phyloP scores from a whole-genome alignment of 2,797 vertebrate genomes.

The Siniperca obscura region DNA sequence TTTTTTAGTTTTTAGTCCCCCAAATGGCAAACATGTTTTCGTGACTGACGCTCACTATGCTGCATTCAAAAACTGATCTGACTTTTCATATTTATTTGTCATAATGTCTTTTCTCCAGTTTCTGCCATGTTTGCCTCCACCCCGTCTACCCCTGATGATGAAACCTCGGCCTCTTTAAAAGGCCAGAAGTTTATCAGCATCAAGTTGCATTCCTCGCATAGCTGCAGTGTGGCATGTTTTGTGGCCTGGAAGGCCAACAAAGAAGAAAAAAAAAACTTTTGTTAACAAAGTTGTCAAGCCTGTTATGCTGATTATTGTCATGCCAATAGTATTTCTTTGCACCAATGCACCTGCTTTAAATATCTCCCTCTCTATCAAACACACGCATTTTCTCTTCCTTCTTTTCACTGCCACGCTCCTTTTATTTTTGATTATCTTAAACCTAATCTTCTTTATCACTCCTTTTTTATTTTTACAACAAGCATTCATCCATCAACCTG shows the following conservation, averaged over 20 bases:
- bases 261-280: not conserved
- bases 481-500: slow-evolving; percentile 35
- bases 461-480: slow-evolving; percentile 20
- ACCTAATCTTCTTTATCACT: slow-evolving; percentile 21
- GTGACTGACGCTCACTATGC: not conserved
- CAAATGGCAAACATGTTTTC: not conserved
- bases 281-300: slow-evolving; percentile 61
- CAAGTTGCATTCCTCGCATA: slow-evolving; percentile 81
- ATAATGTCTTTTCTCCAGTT: not conserved
- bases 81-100: not conserved
- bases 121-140: not conserved
- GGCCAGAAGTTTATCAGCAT: slow-evolving; percentile 80
- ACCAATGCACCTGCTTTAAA: not conserved
- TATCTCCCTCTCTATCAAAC: not conserved
- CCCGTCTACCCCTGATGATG: slow-evolving; percentile 31
- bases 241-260: slow-evolving; percentile 37
- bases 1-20: no score
- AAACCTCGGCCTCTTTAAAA: slow-evolving; percentile 59
- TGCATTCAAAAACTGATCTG: not conserved
- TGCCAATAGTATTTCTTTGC: not conserved
- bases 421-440: slow-evolving; percentile 37
- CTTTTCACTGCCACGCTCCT: not conserved
- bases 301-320: slow-evolving; percentile 56
- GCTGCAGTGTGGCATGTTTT: slow-evolving; percentile 48
- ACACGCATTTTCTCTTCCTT: not conserved